Conservation (phyloP, 64 coral and sea anemone genomes). For the Dendrophyllia cribrosa region DNA sequence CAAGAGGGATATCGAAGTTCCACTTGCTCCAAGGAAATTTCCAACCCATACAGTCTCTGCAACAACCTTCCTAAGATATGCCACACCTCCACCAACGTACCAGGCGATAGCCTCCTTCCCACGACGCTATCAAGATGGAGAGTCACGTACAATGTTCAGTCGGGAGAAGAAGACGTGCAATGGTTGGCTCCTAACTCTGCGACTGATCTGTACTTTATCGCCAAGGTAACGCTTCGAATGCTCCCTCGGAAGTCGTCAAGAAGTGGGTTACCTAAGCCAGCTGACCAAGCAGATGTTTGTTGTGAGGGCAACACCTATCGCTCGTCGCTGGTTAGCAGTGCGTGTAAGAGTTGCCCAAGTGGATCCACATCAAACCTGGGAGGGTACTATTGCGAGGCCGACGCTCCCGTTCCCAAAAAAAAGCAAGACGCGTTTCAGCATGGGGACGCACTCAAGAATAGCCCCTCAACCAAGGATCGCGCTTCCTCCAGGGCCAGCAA, state of each 20-base stretch:
- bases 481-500: neutral
- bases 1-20: constrained; percentile 61
- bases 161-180: constrained; percentile 12
- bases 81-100: constrained; percentile 39
- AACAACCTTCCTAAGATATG: constrained; percentile 78
- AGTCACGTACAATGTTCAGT: neutral
- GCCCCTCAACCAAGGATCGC: neutral
- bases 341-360: constrained; percentile 35
- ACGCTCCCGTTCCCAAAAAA: constrained; percentile 14
- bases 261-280: neutral
- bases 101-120: constrained; percentile 47
- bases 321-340: constrained; percentile 9
- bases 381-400: constrained; percentile 47
- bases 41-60: constrained; percentile 73
- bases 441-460: neutral
- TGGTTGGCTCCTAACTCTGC: constrained; percentile 57
- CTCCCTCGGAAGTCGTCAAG: neutral
- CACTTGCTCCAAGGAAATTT: constrained; percentile 59
- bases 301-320: constrained; percentile 38
- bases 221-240: constrained; percentile 63
- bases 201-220: constrained; percentile 50
- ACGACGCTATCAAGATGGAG: constrained; percentile 63
- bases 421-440: constrained; percentile 4
- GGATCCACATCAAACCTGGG: constrained; percentile 38
- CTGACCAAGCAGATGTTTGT: constrained; percentile 45